Percentiles rank a stretch among this genome's conserved stretches.
Evolutionary conservation across 2,113 vertebrate species (phyloP).

Genomic region (Rhynchopsitta pachyrhyncha): DNA sequence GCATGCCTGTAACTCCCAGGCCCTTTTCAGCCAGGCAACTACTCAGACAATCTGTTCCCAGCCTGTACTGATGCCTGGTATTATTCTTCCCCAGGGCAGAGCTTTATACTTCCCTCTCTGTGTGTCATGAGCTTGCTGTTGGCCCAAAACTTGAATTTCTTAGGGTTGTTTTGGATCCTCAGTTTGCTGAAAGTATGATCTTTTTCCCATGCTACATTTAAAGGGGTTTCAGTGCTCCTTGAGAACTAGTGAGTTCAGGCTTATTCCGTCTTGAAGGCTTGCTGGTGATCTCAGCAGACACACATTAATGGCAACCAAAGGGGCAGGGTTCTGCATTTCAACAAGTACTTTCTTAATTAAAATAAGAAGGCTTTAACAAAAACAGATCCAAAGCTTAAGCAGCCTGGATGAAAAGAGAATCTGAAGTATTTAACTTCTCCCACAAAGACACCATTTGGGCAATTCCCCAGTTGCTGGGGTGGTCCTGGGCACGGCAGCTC

Average conservation of each 20-base stretch:
- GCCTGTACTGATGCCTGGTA: background rate
- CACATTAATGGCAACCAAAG: background rate
- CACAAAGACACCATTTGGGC: background rate
- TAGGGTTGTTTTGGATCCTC: background rate
- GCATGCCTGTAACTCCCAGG: background rate
- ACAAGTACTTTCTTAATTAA: slow-evolving; percentile 9
- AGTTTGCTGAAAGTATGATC: background rate
- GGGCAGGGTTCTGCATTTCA: background rate
- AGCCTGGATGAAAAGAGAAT: slow-evolving; percentile 1
- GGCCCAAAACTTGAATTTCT: background rate
- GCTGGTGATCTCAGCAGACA: background rate
- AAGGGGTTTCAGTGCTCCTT: background rate
- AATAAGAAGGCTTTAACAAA: slow-evolving; percentile 37
- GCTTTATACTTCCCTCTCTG: background rate
- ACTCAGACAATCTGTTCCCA: background rate
- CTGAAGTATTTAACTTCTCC: background rate
- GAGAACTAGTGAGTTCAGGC: background rate
- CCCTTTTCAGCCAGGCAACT: background rate
- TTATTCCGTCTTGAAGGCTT: background rate
- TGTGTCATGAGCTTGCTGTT: background rate
- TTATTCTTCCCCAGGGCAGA: background rate
- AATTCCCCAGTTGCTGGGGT: background rate
- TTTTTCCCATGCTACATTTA: background rate
- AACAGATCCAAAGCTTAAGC: background rate
- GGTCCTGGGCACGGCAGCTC: background rate